These are phyloP conservation scores for Hypercompe scribonia DNA, from an alignment of 2,888 invertebrate genomes.

Conservation along the genomic window DNA sequence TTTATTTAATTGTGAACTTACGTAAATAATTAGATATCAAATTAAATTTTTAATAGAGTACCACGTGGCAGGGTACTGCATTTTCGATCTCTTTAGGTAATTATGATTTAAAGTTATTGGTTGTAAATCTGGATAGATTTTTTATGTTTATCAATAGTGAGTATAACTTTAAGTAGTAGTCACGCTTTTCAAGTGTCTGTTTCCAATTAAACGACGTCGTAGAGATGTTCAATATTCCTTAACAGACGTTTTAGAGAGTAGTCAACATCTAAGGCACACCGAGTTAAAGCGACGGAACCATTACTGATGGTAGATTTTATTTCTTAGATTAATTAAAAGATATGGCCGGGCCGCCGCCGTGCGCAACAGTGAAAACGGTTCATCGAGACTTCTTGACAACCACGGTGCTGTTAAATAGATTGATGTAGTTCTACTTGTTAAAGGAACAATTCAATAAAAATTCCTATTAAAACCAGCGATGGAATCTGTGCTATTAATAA, in stretches of 20 bases:
- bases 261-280: slow-evolving; percentile 59
- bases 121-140: no score
- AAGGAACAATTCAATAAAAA: slow-evolving; percentile 34
- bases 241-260: slow-evolving; percentile 48
- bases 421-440: slow-evolving; percentile 52
- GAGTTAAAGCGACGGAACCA: slow-evolving; percentile 70
- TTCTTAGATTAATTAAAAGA: slow-evolving; percentile 85
- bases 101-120: no score
- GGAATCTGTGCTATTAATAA: slow-evolving; percentile 57
- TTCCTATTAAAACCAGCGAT: slow-evolving; percentile 61
- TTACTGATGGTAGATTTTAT: slow-evolving; percentile 77
- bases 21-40: no score
- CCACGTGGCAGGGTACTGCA: background rate
- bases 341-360: slow-evolving; percentile 67
- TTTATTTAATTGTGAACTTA: background rate
- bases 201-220: background rate
- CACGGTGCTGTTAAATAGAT: slow-evolving; percentile 55
- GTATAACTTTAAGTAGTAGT: background rate
- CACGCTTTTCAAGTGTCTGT: background rate
- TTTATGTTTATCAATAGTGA: no score
- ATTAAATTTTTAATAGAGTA: no score
- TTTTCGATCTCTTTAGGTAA: no score
- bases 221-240: background rate
- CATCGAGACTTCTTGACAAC: slow-evolving; percentile 63
- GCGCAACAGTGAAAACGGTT: slow-evolving; percentile 77